Conservation (phyloP, 2,888 invertebrate genomes). For the Caenorhabditis sp. region DNA sequence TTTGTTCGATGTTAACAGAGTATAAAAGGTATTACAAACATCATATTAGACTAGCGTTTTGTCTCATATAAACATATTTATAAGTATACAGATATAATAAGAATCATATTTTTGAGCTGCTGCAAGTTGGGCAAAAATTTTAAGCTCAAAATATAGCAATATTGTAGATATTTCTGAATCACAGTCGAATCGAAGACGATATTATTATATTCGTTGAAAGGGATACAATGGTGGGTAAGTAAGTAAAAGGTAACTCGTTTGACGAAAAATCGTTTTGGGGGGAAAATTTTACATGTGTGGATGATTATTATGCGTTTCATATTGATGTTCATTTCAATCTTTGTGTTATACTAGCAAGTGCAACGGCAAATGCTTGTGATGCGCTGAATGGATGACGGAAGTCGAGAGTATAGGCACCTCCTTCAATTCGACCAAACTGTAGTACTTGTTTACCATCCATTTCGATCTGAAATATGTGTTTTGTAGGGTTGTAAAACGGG, state of each 20-base stretch:
- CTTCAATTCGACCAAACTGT: slow-evolving; percentile 98
- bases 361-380: slow-evolving; percentile 96
- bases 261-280: no score
- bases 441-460: slow-evolving; percentile 80
- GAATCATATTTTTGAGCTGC: neutral
- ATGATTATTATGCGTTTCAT: neutral
- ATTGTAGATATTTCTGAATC: neutral
- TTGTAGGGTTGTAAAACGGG: no score
- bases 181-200: neutral
- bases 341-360: slow-evolving; percentile 93
- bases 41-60: neutral
- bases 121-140: neutral
- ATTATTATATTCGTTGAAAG: neutral
- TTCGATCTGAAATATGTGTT: slow-evolving; percentile 53
- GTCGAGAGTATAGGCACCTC: slow-evolving; percentile 96
- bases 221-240: neutral
- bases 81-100: neutral
- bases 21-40: neutral
- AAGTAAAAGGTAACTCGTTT: neutral
- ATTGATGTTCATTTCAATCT: slow-evolving; percentile 80
- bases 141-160: neutral
- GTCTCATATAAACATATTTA: neutral
- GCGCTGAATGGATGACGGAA: slow-evolving; percentile 95
- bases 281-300: no score
- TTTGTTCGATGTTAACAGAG: neutral